A percentile compares a stretch with the other conserved stretches of the same genome.
These are phyloP conservation scores for Apis cerana DNA, from an alignment of 1,140 invertebrate genomes.

Conservation along the genomic window DNA sequence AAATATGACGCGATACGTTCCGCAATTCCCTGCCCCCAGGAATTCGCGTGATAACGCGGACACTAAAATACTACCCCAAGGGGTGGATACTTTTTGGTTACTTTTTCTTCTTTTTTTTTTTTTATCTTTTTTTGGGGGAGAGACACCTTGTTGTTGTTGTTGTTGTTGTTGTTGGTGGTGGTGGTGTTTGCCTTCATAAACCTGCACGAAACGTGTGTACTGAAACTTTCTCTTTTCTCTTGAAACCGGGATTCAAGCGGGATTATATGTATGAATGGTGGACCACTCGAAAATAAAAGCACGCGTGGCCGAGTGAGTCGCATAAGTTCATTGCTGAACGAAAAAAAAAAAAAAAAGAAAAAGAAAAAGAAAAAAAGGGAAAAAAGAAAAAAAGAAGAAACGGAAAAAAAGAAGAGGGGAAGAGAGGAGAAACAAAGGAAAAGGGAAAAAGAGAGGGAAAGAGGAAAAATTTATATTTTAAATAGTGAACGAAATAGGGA, in stretches of 20 bases:
- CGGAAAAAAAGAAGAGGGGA: too few species aligned
- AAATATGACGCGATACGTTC: conserved; percentile 28
- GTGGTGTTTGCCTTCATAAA: neutral
- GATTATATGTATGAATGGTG: neutral
- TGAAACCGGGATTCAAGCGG: neutral
- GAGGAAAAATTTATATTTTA: neutral
- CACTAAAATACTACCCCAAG: conserved; percentile 18
- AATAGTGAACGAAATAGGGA: neutral
- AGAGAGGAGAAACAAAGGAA: too few species aligned
- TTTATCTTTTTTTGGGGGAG: neutral
- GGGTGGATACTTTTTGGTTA: neutral
- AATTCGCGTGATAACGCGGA: conserved; percentile 20
- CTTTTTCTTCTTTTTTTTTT: neutral
- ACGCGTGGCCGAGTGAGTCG: neutral
- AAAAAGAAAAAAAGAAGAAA: neutral
- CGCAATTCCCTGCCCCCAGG: neutral
- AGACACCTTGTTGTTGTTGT: neutral
- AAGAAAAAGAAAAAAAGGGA: neutral
- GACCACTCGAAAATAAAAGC: neutral
- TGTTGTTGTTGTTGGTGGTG: too few species aligned
- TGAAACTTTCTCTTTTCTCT: neutral
- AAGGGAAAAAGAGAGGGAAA: neutral
- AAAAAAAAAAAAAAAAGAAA: too few species aligned
- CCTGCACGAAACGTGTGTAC: neutral
- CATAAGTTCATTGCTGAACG: neutral